Percentiles rank a stretch among this genome's conserved stretches.
Conservation (phyloP, 2,113 vertebrate species). For the Odobenus rosmarus region DNA sequence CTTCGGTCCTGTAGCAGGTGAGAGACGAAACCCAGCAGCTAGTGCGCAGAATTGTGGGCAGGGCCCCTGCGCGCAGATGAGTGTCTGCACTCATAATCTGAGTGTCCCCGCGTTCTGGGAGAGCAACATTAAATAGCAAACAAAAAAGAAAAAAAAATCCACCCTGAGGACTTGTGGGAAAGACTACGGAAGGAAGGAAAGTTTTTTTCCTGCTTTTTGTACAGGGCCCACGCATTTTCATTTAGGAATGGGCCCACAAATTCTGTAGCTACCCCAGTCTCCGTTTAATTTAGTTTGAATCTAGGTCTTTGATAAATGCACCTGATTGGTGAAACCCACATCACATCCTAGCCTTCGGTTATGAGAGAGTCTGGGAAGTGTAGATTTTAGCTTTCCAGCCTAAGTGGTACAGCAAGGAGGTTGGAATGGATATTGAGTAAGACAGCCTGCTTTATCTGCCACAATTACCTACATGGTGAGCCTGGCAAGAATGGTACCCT, state of each 20-base stretch:
- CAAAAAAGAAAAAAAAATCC: neutral
- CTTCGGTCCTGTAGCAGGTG: neutral
- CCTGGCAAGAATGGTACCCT: neutral
- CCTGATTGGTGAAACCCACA: neutral
- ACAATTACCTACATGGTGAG: neutral
- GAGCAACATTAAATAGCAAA: neutral
- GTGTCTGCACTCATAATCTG: neutral
- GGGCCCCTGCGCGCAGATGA: accelerated
- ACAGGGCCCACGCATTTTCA: neutral
- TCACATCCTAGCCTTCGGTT: neutral
- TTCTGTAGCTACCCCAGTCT: neutral
- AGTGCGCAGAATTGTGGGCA: accelerated
- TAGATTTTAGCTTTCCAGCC: neutral
- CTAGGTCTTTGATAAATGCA: neutral
- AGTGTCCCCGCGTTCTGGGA: neutral
- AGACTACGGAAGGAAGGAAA: neutral
- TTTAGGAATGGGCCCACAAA: neutral
- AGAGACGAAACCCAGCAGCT: neutral
- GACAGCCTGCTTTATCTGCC: neutral
- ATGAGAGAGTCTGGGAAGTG: neutral
- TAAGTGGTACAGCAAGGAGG: neutral
- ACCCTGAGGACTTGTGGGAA: neutral
- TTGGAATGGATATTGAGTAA: neutral
- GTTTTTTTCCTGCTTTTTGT: neutral
- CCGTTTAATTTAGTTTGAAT: neutral